A percentile compares a stretch with the other conserved stretches of the same genome.
phyloP scores from a whole-genome alignment of 1,140 invertebrate genomes.

The Anastrepha obliqua region DNA sequence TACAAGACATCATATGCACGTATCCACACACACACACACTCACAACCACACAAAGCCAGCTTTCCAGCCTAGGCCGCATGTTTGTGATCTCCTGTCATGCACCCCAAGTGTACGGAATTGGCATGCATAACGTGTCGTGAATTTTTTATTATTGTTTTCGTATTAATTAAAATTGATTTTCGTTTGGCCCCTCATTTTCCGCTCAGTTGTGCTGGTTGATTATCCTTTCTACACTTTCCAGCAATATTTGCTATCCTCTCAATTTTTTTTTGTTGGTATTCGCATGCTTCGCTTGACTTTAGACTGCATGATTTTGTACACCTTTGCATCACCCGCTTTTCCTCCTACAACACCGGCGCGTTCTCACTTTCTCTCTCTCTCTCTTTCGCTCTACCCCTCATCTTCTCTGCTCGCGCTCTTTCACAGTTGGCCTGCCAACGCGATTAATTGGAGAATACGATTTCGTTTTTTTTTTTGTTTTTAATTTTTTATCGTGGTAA shows the following conservation, averaged over 20 bases:
- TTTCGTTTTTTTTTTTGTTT: background rate
- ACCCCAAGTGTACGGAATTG: slow-evolving; percentile 50
- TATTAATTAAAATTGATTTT: slow-evolving; percentile 63
- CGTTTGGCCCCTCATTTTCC: slow-evolving; percentile 1
- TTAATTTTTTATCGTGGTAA: background rate
- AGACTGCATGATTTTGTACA: slow-evolving; percentile 1
- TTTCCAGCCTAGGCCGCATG: background rate
- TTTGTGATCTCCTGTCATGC: slow-evolving; percentile 37
- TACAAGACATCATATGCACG: background rate
- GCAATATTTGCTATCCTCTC: background rate
- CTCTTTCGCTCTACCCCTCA: no score
- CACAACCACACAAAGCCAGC: no score
- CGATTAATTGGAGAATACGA: slow-evolving; percentile 34
- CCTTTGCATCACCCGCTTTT: background rate
- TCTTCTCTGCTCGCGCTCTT: background rate
- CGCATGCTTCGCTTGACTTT: background rate
- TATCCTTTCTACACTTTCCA: background rate
- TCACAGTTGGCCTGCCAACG: slow-evolving; percentile 6
- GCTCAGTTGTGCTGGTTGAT: background rate
- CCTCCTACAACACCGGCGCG: no score
- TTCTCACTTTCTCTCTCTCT: no score
- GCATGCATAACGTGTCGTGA: slow-evolving; percentile 56
- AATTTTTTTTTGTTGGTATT: slow-evolving; percentile 30
- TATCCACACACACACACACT: no score
- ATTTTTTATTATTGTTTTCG: slow-evolving; percentile 58